These are phyloP conservation scores for Halichondria panicea DNA, from an alignment of 37 sponge, comb jelly and placozoan genomes.

Conservation along the genomic window DNA sequence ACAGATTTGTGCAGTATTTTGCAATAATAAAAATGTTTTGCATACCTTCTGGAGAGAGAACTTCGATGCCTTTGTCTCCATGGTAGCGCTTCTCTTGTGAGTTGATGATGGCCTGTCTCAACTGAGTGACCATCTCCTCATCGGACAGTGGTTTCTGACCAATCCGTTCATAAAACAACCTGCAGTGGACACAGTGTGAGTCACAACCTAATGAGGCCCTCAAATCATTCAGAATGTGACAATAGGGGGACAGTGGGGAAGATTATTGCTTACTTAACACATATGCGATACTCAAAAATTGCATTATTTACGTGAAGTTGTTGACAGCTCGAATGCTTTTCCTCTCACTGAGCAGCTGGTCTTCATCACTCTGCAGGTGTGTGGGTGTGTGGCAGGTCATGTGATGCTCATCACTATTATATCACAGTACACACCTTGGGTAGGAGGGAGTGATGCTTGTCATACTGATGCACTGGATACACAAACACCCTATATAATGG, in stretches of 20 bases:
- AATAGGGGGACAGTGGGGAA: too few relatives aligned
- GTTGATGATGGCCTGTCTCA: conserved; percentile 20
- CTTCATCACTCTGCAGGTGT: conserved; percentile 28
- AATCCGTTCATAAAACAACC: conserved; percentile 24
- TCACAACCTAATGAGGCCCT: background rate
- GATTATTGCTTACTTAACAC: background rate
- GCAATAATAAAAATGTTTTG: too few relatives aligned
- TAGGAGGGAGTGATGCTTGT: conserved; percentile 28
- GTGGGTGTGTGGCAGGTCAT: too few relatives aligned
- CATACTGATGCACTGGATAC: conserved; percentile 25
- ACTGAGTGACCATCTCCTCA: conserved; percentile 35
- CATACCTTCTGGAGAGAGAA: conserved; percentile 66
- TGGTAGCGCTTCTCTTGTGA: conserved; percentile 51
- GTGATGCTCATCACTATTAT: background rate
- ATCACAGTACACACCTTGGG: conserved; percentile 24
- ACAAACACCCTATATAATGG: conserved; percentile 22
- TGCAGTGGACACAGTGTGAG: background rate
- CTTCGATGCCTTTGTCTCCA: conserved; percentile 62
- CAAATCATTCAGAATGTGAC: background rate
- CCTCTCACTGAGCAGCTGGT: conserved; percentile 37
- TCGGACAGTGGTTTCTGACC: conserved; percentile 38
- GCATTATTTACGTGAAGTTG: conserved; percentile 15
- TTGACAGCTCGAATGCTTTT: conserved; percentile 29
- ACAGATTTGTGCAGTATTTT: too few relatives aligned
- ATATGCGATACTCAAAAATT: background rate